Evolutionary conservation across 2,888 invertebrate genomes (phyloP).

Genomic region (Prenolepis imparis): DNA sequence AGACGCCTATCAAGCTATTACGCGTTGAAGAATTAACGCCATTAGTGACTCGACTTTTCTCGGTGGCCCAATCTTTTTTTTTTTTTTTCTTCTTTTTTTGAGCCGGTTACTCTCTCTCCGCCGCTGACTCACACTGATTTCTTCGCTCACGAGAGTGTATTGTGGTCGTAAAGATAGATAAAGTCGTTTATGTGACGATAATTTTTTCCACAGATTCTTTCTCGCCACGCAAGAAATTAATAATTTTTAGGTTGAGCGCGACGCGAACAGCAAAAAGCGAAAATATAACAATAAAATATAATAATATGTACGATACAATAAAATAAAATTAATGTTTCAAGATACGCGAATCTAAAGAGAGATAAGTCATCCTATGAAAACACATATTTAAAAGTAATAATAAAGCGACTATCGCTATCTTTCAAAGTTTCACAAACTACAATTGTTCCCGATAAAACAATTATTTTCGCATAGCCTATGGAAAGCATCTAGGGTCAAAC

Average conservation of each 20-base stretch:
- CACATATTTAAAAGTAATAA: background rate
- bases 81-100: conserved; percentile 36
- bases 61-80: conserved; percentile 58
- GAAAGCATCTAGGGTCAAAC: conserved; percentile 8
- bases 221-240: conserved; percentile 22
- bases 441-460: conserved; percentile 27
- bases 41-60: conserved; percentile 67
- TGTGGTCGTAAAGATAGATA: background rate
- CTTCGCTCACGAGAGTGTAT: conserved; percentile 12
- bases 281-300: background rate
- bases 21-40: conserved; percentile 76
- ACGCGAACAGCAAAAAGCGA: background rate
- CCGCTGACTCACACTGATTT: conserved; percentile 25
- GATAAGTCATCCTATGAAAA: background rate
- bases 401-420: conserved; percentile 1
- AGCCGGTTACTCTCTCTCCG: conserved; percentile 9
- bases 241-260: conserved; percentile 22
- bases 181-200: conserved; percentile 28
- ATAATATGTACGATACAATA: background rate
- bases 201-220: background rate
- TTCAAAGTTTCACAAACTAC: conserved; percentile 10
- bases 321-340: background rate
- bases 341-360: background rate
- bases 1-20: conserved; percentile 59
- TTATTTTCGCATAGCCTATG: conserved; percentile 7